Evolutionary conservation across 2,888 invertebrate genomes (phyloP).

Genomic region (Spodoptera littoralis): DNA sequence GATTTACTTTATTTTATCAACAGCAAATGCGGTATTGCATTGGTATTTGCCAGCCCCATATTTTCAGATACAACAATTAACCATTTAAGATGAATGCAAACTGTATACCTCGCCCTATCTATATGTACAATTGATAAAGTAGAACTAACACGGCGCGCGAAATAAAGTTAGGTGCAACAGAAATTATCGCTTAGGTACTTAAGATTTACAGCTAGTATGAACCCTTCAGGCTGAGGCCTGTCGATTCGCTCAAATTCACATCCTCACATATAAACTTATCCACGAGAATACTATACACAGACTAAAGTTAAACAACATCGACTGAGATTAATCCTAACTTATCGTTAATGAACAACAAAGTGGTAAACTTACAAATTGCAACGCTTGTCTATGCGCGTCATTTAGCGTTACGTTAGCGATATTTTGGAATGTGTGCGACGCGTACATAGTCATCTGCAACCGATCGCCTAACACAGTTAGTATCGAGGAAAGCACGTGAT

Average conservation of each 20-base stretch:
- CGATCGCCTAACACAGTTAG: constrained; percentile 60
- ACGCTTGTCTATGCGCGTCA: constrained; percentile 78
- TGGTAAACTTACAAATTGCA: constrained; percentile 85
- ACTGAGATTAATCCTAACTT: constrained; percentile 88
- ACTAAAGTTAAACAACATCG: constrained; percentile 85
- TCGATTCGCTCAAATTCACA: constrained; percentile 87
- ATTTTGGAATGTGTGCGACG: constrained; percentile 87
- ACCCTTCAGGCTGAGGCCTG: constrained; percentile 81
- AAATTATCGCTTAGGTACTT: constrained; percentile 83
- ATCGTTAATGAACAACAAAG: constrained; percentile 88
- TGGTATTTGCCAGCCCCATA: constrained; percentile 76
- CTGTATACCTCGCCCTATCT: constrained; percentile 84
- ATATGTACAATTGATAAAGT: constrained; percentile 85
- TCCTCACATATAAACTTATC: constrained; percentile 82
- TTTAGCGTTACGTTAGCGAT: constrained; percentile 78
- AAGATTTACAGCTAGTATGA: constrained; percentile 83
- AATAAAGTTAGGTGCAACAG: constrained; percentile 84
- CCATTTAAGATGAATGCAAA: constrained; percentile 77
- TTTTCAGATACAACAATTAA: constrained; percentile 81
- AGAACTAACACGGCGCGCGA: constrained; percentile 84
- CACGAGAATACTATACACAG: constrained; percentile 86
- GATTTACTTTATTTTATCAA: constrained; percentile 70
- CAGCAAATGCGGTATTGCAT: constrained; percentile 79
- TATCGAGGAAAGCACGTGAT: constrained; percentile 60
- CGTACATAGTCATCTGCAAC: constrained; percentile 67